These are phyloP conservation scores for Eupithecia pulchellata DNA, from an alignment of 2,888 invertebrate species.

Conservation along the genomic window DNA sequence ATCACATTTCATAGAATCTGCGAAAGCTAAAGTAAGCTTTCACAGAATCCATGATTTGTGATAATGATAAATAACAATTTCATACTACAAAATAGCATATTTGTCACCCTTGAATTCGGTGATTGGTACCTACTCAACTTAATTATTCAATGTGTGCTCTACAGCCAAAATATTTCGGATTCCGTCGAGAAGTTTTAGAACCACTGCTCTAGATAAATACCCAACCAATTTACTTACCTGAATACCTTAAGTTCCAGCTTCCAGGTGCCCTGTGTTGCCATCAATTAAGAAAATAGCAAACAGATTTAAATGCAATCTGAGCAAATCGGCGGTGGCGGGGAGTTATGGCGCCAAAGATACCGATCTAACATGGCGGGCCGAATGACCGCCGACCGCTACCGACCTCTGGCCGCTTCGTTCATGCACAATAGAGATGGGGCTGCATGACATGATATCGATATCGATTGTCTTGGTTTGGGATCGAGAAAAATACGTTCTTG, in stretches of 20 bases:
- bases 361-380: conserved; percentile 68
- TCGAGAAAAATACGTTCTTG: too few relatives aligned
- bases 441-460: too few relatives aligned
- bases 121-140: too few relatives aligned
- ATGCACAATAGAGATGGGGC: conserved; percentile 10
- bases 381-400: conserved; percentile 67
- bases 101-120: too few relatives aligned
- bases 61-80: too few relatives aligned
- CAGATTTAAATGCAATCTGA: conserved; percentile 69
- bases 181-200: background rate
- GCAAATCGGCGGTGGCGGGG: conserved; percentile 66
- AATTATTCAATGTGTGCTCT: too few relatives aligned
- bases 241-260: conserved; percentile 17
- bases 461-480: background rate
- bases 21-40: too few relatives aligned
- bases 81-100: too few relatives aligned
- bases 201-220: background rate
- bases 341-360: conserved; percentile 78
- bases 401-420: conserved; percentile 57
- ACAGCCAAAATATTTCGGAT: background rate
- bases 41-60: too few relatives aligned
- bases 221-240: background rate
- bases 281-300: conserved; percentile 68
- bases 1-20: too few relatives aligned
- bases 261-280: conserved; percentile 33